Percentiles rank a stretch among this genome's conserved stretches.
phyloP scores from a whole-genome alignment of 2,888 invertebrate genomes.

The Perithous albicinctus region DNA sequence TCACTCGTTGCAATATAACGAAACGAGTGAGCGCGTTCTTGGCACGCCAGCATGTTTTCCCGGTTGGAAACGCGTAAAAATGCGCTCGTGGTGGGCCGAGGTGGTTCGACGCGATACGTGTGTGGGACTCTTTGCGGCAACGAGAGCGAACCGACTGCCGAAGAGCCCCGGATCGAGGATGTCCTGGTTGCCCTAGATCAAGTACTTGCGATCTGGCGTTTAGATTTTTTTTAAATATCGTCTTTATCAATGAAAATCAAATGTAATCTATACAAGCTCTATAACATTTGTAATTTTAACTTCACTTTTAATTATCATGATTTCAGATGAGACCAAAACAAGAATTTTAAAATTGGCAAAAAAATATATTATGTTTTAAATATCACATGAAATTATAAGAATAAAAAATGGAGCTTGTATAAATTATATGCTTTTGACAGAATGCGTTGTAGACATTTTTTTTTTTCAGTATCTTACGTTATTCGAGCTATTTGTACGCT shows the following conservation, averaged over 20 bases:
- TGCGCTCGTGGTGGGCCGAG: conserved; percentile 29
- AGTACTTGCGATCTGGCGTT: conserved; percentile 72
- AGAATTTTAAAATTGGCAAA: neutral
- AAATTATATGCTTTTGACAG: neutral
- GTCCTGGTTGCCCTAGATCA: conserved; percentile 83
- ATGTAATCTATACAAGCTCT: neutral
- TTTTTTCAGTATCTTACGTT: neutral
- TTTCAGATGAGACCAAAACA: neutral
- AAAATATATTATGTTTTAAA: neutral
- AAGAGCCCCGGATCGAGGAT: conserved; percentile 72
- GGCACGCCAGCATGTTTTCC: conserved; percentile 60
- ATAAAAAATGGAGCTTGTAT: neutral
- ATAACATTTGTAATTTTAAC: neutral
- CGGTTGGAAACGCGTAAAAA: conserved; percentile 61
- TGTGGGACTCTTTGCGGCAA: no score
- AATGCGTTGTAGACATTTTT: neutral
- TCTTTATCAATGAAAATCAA: conserved; percentile 59
- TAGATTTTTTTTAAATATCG: conserved; percentile 80
- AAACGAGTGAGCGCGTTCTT: conserved; percentile 30
- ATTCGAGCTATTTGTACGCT: neutral
- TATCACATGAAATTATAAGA: neutral
- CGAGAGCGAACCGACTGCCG: neutral
- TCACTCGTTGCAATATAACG: conserved; percentile 12
- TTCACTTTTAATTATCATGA: neutral
- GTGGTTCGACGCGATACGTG: conserved; percentile 18